A percentile compares a stretch with the other conserved stretches of the same genome.
Evolutionary conservation across 2,113 vertebrate genomes (phyloP).

Genomic region (Pterocles orientalis): DNA sequence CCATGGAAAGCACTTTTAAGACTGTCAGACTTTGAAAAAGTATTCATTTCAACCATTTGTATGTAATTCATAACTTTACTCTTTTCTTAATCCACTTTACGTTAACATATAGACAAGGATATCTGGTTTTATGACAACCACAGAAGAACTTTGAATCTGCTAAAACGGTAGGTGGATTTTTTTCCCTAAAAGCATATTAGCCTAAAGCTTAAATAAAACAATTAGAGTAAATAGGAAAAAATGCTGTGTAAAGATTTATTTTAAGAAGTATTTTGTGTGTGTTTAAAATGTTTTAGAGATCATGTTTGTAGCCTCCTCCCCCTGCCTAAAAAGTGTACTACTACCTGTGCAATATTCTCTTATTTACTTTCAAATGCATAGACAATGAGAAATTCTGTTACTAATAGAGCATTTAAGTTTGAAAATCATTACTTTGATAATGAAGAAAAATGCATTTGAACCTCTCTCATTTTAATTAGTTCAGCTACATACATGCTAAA

Average conservation of each 20-base stretch:
- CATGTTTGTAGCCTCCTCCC: neutral
- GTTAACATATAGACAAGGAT: conserved; percentile 24
- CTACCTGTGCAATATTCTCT: neutral
- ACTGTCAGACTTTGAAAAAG: conserved; percentile 36
- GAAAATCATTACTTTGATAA: neutral
- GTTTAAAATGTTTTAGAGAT: neutral
- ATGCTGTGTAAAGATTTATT: neutral
- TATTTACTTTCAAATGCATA: neutral
- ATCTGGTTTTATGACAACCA: conserved; percentile 43
- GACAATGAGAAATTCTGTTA: neutral
- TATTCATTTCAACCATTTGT: conserved; percentile 43
- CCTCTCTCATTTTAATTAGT: conserved; percentile 39
- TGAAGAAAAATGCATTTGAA: conserved; percentile 16
- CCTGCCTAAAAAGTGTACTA: neutral
- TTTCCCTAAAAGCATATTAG: neutral
- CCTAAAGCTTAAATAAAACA: neutral
- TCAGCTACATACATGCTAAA: conserved; percentile 2
- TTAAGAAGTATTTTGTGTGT: neutral
- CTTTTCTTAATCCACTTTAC: conserved; percentile 25
- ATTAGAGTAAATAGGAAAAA: neutral
- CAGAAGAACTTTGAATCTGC: conserved; percentile 49
- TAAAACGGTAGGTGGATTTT: conserved; percentile 68
- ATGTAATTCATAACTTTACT: conserved; percentile 40
- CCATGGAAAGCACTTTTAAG: conserved; percentile 67
- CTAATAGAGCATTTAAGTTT: neutral